These are phyloP conservation scores for Drosophila testacea DNA, from an alignment of 2,888 invertebrate genomes.

Conservation along the genomic window DNA sequence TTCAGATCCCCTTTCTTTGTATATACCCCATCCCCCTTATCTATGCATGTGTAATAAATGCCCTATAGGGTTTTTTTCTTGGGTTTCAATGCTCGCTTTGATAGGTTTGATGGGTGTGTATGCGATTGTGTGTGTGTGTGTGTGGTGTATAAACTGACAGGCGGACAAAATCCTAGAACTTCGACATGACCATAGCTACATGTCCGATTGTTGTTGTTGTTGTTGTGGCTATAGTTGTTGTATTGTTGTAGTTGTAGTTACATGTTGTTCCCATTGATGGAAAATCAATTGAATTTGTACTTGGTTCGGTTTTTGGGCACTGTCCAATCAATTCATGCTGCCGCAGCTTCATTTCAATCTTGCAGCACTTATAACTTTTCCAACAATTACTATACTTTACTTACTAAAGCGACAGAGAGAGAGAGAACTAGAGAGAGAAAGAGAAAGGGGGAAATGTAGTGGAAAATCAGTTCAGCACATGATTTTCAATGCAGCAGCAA, in stretches of 20 bases:
- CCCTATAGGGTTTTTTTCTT: conserved; percentile 37
- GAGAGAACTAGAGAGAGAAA: not conserved
- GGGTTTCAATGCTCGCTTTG: conserved; percentile 39
- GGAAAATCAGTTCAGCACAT: conserved; percentile 10
- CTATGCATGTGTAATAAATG: conserved; percentile 52
- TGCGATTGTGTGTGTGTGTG: conserved; percentile 8
- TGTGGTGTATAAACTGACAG: conserved; percentile 29
- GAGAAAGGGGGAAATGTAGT: not conserved
- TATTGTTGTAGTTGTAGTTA: conserved; percentile 38
- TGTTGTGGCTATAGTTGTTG: conserved; percentile 27
- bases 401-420: conserved; percentile 18
- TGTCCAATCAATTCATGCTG: conserved; percentile 59
- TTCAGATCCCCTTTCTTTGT: conserved; percentile 16
- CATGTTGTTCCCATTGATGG: conserved; percentile 57
- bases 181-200: conserved; percentile 35
- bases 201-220: conserved; percentile 15
- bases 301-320: conserved; percentile 22
- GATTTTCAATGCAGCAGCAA: conserved; percentile 4
- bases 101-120: conserved; percentile 17
- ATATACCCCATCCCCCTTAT: too few species aligned
- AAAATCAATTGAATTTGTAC: conserved; percentile 65
- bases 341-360: conserved; percentile 40
- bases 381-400: conserved; percentile 49
- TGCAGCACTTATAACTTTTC: conserved; percentile 50
- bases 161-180: conserved; percentile 21